phyloP scores from a whole-genome alignment of 2,797 vertebrate genomes.

The Champsocephalus gunnari region DNA sequence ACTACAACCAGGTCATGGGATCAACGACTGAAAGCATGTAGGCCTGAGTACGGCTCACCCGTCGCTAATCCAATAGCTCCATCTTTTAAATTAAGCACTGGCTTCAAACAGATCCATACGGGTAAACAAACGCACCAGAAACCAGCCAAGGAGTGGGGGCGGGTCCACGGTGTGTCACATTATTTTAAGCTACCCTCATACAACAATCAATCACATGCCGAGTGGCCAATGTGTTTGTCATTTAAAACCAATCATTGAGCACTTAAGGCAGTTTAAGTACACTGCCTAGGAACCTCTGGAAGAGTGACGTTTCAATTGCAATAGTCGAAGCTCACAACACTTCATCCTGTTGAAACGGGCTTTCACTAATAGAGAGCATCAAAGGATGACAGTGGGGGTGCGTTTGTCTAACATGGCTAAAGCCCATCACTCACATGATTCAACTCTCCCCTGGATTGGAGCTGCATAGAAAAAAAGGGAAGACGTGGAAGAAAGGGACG shows the following conservation, averaged over 20 bases:
- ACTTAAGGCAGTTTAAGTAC: constrained; percentile 44
- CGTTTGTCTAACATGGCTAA: constrained; percentile 49
- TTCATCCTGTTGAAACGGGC: constrained; percentile 25
- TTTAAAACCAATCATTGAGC: constrained; percentile 69
- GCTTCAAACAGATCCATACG: constrained; percentile 49
- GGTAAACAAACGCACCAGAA: constrained; percentile 35
- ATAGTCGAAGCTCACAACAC: constrained; percentile 31
- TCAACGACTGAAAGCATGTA: constrained; percentile 47
- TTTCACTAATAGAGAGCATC: constrained; percentile 45
- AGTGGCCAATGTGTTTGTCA: constrained; percentile 66
- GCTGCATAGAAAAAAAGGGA: constrained; percentile 10
- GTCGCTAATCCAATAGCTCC: constrained; percentile 72
- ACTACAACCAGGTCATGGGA: constrained; percentile 67
- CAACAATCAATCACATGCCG: constrained; percentile 67
- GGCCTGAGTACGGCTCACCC: constrained; percentile 58
- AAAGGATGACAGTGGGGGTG: constrained; percentile 49
- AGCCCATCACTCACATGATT: constrained; percentile 56
- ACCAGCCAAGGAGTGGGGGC: not conserved
- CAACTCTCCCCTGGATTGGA: constrained; percentile 45
- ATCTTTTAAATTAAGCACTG: constrained; percentile 49
- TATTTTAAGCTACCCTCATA: constrained; percentile 44
- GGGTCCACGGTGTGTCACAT: constrained; percentile 20
- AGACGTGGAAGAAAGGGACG: not conserved
- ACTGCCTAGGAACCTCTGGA: constrained; percentile 36
- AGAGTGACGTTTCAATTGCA: constrained; percentile 52